Conservation (phyloP, 2,888 invertebrate species). For the Calameuta filiformis region DNA sequence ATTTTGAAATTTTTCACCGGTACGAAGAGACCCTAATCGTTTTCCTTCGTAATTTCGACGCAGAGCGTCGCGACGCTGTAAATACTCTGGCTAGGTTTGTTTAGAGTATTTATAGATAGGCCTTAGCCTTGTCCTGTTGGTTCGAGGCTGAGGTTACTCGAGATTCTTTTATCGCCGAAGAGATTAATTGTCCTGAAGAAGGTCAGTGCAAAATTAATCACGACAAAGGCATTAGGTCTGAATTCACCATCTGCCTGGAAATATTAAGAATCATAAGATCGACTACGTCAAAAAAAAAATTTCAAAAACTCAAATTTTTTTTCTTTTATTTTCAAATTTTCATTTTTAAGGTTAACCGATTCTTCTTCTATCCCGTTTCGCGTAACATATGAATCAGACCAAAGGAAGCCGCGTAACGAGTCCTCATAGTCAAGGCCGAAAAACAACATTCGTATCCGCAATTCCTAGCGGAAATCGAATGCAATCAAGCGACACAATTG, state of each 20-base stretch:
- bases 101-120: slow-evolving; percentile 16
- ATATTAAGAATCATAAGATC: not conserved
- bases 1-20: not conserved
- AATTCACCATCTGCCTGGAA: not conserved
- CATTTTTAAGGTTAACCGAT: not conserved
- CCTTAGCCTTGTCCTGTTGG: slow-evolving; percentile 23
- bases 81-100: slow-evolving; percentile 19
- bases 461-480: not conserved
- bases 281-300: not conserved
- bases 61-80: not conserved
- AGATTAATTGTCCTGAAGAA: not conserved
- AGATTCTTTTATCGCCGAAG: not conserved
- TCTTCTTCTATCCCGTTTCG: not conserved
- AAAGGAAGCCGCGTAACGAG: not conserved
- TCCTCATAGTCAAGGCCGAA: not conserved
- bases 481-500: not conserved
- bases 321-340: not conserved
- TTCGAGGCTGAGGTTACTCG: slow-evolving; percentile 4
- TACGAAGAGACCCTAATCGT: not conserved
- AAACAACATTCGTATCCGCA: not conserved
- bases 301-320: too few species aligned
- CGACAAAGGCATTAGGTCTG: not conserved
- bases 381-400: not conserved
- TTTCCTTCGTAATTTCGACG: not conserved
- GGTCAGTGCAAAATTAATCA: not conserved